A percentile compares a stretch with the other conserved stretches of the same genome.
These are phyloP conservation scores for Xylota segnis DNA, from an alignment of 2,888 invertebrate species.

Conservation along the genomic window DNA sequence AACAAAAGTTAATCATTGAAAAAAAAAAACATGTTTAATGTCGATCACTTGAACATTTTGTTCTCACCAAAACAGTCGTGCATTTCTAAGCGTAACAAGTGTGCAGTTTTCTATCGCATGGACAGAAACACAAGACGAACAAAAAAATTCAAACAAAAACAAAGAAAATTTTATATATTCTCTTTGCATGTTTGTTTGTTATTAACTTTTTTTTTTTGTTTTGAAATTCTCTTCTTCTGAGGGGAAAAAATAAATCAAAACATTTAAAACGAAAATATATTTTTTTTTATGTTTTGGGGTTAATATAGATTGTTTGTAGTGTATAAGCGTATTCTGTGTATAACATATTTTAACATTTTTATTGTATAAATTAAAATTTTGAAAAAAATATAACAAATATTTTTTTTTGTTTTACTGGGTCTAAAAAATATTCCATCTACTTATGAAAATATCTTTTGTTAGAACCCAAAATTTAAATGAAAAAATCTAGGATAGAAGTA, in stretches of 20 bases:
- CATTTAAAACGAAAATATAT: slow-evolving; percentile 18
- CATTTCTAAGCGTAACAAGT: slow-evolving; percentile 59
- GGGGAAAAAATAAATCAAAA: slow-evolving; percentile 48
- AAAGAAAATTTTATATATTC: slow-evolving; percentile 44
- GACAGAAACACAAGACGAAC: slow-evolving; percentile 37
- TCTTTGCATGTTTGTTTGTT: slow-evolving; percentile 8
- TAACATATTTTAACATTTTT: slow-evolving; percentile 29
- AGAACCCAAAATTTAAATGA: slow-evolving; percentile 25
- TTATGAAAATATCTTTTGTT: slow-evolving; percentile 36
- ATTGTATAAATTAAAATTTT: slow-evolving; percentile 24
- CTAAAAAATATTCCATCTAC: slow-evolving; percentile 47
- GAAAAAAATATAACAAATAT: slow-evolving; percentile 31
- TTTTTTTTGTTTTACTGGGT: slow-evolving; percentile 5
- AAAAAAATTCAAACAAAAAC: slow-evolving; percentile 9
- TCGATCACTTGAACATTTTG: slow-evolving; percentile 50
- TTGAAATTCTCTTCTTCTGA: slow-evolving; percentile 52
- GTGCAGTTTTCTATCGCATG: slow-evolving; percentile 47
- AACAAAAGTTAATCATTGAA: slow-evolving; percentile 26
- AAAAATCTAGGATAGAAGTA: slow-evolving; percentile 13
- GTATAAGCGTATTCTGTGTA: slow-evolving; percentile 32
- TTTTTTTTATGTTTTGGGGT: slow-evolving; percentile 6
- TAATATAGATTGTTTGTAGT: not conserved
- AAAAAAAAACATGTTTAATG: slow-evolving; percentile 18
- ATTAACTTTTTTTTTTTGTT: slow-evolving; percentile 3
- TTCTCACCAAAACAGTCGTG: slow-evolving; percentile 57